These are phyloP conservation scores for Haemorhous mexicanus DNA, from an alignment of 2,113 vertebrate genomes.

Conservation along the genomic window DNA sequence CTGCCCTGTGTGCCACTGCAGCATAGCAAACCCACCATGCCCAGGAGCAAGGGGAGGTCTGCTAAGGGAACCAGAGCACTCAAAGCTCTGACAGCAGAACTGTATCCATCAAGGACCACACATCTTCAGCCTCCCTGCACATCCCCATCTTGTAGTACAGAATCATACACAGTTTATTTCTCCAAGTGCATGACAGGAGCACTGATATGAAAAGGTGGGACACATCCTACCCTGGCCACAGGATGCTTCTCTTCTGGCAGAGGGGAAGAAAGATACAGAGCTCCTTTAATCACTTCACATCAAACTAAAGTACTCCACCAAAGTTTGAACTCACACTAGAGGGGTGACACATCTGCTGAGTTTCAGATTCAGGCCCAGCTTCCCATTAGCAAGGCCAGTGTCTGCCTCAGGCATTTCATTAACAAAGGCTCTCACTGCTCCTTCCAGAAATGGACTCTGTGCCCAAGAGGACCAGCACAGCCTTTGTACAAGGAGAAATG, in stretches of 20 bases:
- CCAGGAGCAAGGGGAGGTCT: background rate
- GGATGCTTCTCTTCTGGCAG: background rate
- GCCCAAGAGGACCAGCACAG: background rate
- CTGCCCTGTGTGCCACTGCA: background rate
- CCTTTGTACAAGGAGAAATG: background rate
- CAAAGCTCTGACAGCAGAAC: background rate
- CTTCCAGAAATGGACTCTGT: background rate
- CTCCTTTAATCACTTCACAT: background rate
- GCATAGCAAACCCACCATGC: accelerated
- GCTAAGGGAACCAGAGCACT: background rate
- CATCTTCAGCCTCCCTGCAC: background rate
- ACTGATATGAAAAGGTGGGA: background rate
- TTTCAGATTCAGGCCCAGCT: background rate
- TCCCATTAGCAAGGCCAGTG: background rate
- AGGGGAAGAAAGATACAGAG: background rate
- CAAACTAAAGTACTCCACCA: background rate
- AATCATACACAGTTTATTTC: background rate
- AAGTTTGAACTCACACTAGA: background rate
- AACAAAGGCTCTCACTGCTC: accelerated
- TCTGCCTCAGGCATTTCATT: background rate
- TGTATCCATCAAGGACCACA: background rate
- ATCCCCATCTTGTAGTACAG: background rate
- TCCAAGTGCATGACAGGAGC: background rate
- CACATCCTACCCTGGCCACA: background rate
- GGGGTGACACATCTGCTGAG: background rate